Evolutionary conservation across 2,113 vertebrate genomes (phyloP).

Genomic region (Serranochromis macrocephalus): DNA sequence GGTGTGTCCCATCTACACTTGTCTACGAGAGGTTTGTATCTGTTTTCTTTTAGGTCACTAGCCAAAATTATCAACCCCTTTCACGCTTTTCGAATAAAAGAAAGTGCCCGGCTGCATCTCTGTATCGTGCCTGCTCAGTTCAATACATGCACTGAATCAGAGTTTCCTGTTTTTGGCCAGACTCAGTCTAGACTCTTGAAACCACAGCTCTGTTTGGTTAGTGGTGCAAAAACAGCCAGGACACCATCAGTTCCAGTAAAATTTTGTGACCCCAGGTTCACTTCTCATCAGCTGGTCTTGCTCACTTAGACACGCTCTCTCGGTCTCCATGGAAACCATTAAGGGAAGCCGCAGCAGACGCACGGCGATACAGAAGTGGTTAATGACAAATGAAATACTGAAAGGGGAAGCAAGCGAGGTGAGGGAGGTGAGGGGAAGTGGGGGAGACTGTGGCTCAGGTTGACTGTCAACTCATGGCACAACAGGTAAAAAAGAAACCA

Average conservation of each 20-base stretch:
- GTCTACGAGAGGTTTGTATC: constrained; percentile 89
- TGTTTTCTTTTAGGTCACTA: neutral
- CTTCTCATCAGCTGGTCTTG: constrained; percentile 26
- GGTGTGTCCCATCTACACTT: constrained; percentile 96
- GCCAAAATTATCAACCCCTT: neutral
- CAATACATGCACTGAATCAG: neutral
- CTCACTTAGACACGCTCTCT: neutral
- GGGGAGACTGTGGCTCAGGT: constrained; percentile 32
- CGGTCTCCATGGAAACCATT: constrained; percentile 33
- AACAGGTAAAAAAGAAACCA: neutral
- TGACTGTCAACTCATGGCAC: neutral
- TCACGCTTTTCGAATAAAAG: neutral
- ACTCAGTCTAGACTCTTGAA: constrained; percentile 51
- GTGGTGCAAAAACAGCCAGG: neutral
- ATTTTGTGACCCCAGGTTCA: constrained; percentile 14
- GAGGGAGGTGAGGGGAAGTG: constrained; percentile 11
- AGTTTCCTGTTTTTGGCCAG: constrained; percentile 43
- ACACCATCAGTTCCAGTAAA: constrained; percentile 43
- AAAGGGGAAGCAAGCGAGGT: constrained; percentile 34
- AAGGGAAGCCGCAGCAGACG: constrained; percentile 14
- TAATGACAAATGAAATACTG: constrained; percentile 15
- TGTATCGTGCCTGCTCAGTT: neutral
- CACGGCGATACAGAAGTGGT: constrained; percentile 40
- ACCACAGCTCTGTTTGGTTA: constrained; percentile 31
- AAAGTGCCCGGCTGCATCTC: neutral